A percentile compares a stretch with the other conserved stretches of the same genome.
Evolutionary conservation across 2,888 invertebrate genomes (phyloP).

Genomic region (Geophilus truncorum): DNA sequence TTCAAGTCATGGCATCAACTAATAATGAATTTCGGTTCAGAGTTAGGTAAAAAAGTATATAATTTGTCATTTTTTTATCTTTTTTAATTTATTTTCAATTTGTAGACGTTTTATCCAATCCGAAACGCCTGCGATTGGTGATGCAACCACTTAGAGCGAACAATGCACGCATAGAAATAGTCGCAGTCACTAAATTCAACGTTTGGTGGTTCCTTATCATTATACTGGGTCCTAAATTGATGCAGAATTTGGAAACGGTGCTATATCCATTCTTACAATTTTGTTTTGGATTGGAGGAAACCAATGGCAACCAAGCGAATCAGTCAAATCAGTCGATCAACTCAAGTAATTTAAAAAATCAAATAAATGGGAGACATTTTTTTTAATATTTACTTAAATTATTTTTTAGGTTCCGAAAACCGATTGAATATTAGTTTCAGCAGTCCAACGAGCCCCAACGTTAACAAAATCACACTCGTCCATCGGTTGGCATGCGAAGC

Average conservation of each 20-base stretch:
- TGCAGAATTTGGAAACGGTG: slow-evolving; percentile 7
- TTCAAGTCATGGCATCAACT: slow-evolving; percentile 32
- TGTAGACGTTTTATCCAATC: slow-evolving; percentile 29
- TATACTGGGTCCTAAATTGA: neutral
- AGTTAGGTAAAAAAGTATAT: slow-evolving; percentile 18
- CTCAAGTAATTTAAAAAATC: neutral
- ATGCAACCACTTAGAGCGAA: slow-evolving; percentile 33
- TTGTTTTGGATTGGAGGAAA: slow-evolving; percentile 11
- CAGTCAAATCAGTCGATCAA: neutral
- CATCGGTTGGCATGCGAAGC: slow-evolving; percentile 29
- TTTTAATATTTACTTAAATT: no score
- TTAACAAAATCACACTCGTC: neutral
- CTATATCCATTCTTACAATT: slow-evolving; percentile 25
- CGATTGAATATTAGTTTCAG: no score
- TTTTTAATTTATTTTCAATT: neutral
- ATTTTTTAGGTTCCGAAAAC: no score
- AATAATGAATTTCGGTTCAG: slow-evolving; percentile 31
- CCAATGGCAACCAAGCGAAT: neutral
- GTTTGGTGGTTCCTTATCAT: slow-evolving; percentile 18
- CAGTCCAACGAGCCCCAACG: no score
- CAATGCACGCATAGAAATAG: slow-evolving; percentile 22
- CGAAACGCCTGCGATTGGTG: slow-evolving; percentile 31
- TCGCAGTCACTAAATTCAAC: neutral
- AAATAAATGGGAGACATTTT: no score
- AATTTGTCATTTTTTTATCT: neutral